Conservation (phyloP, 1,140 invertebrate genomes). For the Leptinotarsa undecemlineata region DNA sequence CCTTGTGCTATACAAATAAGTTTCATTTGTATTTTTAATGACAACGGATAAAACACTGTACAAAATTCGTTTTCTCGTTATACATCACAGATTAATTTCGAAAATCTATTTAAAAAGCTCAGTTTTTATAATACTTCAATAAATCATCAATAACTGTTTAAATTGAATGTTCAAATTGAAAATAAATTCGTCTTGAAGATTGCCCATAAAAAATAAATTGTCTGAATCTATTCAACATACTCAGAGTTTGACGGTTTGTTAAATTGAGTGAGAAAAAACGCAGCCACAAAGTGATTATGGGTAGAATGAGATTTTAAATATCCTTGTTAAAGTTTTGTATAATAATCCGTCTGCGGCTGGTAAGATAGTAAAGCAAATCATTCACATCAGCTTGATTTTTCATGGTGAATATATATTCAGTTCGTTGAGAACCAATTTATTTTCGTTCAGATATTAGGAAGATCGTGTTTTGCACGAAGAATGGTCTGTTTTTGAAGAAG, state of each 20-base stretch:
- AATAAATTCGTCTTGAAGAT: not conserved
- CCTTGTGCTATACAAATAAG: not conserved
- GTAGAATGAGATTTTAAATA: not conserved
- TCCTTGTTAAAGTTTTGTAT: constrained; percentile 1
- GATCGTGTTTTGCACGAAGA: not conserved
- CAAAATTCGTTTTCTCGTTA: not conserved
- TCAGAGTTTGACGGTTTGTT: not conserved
- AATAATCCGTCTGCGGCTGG: not conserved
- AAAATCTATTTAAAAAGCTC: constrained; percentile 1
- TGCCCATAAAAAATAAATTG: constrained; percentile 6
- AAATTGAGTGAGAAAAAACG: constrained; percentile 8
- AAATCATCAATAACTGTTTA: constrained; percentile 6
- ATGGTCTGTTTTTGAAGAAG: not conserved
- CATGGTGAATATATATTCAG: not conserved
- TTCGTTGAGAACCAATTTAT: not conserved
- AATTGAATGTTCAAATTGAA: constrained; percentile 8
- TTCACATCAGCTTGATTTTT: not conserved
- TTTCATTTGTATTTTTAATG: not conserved
- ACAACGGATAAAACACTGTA: not conserved
- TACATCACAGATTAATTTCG: not conserved
- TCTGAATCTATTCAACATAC: not conserved
- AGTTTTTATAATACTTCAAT: constrained; percentile 4
- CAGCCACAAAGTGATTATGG: constrained; percentile 7
- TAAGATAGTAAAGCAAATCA: not conserved
- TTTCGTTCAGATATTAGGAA: not conserved